Evolutionary conservation across 1,140 invertebrate genomes (phyloP), one percentile per base, ranked within the genome.

Genomic region (Pectinophora gossypiella): DNA sequence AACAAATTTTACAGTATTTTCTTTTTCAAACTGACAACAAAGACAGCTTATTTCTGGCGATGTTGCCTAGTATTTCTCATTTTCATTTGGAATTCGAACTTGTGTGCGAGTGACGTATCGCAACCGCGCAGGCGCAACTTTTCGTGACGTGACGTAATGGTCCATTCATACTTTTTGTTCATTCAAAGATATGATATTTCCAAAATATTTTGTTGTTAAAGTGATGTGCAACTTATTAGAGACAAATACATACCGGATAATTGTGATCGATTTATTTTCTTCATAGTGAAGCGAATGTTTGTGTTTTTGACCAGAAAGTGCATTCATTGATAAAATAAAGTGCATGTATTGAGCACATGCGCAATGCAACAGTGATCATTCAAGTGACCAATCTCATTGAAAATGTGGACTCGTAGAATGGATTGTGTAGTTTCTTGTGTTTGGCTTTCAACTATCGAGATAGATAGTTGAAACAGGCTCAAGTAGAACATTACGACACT

Each of bases 401-500:
- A 70, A 59, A 61, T 61, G 64, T 67, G 61, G 49, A 47, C 56
- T 46, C 51, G 19, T 56, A 48, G 49, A 61, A 48, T 60, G 52
- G 58, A 32, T 12, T 32, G 59, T 61, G 58, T 58, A 58, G 58
- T 59, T 63, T 61, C 13, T 19, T 61, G 51, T 66, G 59, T 56
- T 61, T 68, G 58, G 56, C 60, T 69, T 68, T 63, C 54, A 69
- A 64, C 46, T 59, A 52, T 22, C 55, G 49, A 65, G 58, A 66
- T 58, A 68, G 68, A 54, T 68, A 44, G 60, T 71, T 66, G 56
- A 70, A 77, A 81, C 72, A 79, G 72, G 71, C 76, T 73, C 67
- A 79, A 81, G 79, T 79, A 80, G 75, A 79, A 80, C 71, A 87
- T 87, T 87, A 85, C 84, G 84, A 87, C 78, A 87, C 82, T 87